These are phyloP conservation scores for Erpobdella octoculata DNA, from an alignment of 2,888 invertebrate species.

Conservation along the genomic window DNA sequence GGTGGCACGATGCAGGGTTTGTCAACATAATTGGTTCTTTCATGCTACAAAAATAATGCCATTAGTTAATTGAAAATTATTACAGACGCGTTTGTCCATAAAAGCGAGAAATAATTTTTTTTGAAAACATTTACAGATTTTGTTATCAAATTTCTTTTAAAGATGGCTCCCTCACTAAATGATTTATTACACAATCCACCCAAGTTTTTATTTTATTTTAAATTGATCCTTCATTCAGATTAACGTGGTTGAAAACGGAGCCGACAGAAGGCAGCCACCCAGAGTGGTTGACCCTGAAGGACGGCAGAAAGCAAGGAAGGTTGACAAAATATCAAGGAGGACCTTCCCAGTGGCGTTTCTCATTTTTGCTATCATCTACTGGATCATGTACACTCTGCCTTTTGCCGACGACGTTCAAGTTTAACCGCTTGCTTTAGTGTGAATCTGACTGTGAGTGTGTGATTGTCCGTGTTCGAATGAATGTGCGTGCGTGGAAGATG, in stretches of 20 bases:
- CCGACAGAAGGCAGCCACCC: constrained; percentile 27
- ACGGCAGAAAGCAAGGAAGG: constrained; percentile 34
- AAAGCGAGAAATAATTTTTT: no score
- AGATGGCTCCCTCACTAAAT: no score
- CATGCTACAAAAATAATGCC: neutral
- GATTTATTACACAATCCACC: no score
- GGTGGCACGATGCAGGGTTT: neutral
- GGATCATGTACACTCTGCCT: constrained; percentile 38
- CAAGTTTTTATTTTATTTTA: no score
- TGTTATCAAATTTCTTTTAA: no score
- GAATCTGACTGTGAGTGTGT: neutral
- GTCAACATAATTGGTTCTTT: no score
- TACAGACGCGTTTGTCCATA: no score
- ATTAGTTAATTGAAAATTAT: neutral
- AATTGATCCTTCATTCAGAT: constrained; percentile 18
- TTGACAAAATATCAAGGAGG: constrained; percentile 38
- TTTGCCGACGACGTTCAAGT: constrained; percentile 21
- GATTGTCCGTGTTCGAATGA: neutral
- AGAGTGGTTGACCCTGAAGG: constrained; percentile 35
- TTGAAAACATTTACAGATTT: no score
- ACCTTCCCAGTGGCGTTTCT: constrained; percentile 37
- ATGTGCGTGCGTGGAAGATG: neutral
- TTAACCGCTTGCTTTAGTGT: neutral
- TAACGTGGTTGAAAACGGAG: constrained; percentile 27
- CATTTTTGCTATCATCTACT: constrained; percentile 38